Conservation (phyloP, 2,797 vertebrate genomes). For the Pangasius sanitwongsei region DNA sequence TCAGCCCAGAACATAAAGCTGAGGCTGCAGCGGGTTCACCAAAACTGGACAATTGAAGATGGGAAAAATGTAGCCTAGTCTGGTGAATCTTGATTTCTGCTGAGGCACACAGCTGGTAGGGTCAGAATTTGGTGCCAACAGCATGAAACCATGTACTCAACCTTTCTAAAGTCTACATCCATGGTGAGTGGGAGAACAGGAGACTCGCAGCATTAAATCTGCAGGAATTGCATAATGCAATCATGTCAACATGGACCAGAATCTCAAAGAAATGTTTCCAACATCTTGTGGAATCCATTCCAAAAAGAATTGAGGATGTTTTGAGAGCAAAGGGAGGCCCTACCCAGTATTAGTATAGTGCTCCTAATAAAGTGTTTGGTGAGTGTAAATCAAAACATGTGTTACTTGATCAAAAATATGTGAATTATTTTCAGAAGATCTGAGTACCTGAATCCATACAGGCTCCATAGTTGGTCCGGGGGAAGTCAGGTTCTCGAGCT, state of each 20-base stretch:
- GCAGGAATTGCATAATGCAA: not conserved
- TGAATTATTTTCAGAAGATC: not conserved
- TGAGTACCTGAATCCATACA: conserved; percentile 92
- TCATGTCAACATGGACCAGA: not conserved
- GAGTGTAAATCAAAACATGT: not conserved
- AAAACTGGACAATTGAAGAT: not conserved
- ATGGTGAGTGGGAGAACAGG: not conserved
- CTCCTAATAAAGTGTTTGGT: not conserved
- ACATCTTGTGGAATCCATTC: too few relatives aligned
- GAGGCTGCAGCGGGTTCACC: not conserved
- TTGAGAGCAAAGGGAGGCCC: too few relatives aligned
- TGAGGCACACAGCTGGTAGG: too few relatives aligned
- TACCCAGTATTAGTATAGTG: not conserved
- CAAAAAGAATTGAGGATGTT: not conserved
- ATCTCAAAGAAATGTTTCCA: too few relatives aligned
- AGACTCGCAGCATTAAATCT: not conserved
- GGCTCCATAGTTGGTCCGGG: conserved; percentile 91
- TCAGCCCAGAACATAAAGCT: too few relatives aligned
- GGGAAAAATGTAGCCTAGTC: not conserved
- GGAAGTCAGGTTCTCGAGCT: conserved; percentile 92
- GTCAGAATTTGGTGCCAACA: too few relatives aligned
- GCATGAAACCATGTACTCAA: too few relatives aligned
- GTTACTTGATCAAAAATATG: not conserved
- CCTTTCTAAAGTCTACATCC: too few relatives aligned
- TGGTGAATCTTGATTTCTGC: too few relatives aligned